Evolutionary conservation across 1,140 invertebrate genomes (phyloP).

Genomic region (Maniola jurtina): DNA sequence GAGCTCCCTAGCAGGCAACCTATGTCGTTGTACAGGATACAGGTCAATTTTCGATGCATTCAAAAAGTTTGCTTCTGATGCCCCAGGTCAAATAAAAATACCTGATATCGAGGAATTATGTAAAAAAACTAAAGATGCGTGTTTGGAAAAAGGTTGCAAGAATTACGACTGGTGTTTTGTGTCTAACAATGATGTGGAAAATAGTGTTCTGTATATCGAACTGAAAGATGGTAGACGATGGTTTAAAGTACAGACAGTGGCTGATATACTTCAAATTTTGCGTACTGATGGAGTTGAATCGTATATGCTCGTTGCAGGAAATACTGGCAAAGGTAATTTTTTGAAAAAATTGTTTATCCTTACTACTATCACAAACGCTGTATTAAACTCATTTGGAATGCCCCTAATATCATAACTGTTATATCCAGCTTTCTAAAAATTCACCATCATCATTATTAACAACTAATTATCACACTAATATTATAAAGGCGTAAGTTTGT

Average conservation of each 20-base stretch:
- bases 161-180: slow-evolving; percentile 58
- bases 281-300: slow-evolving; percentile 33
- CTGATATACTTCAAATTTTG: slow-evolving; percentile 47
- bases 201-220: slow-evolving; percentile 42
- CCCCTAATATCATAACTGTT: no score
- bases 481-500: no score
- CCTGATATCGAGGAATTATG: slow-evolving; percentile 61
- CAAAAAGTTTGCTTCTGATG: slow-evolving; percentile 81
- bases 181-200: slow-evolving; percentile 37
- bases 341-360: no score
- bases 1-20: slow-evolving; percentile 85
- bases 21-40: slow-evolving; percentile 91
- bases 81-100: slow-evolving; percentile 29
- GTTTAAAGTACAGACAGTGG: slow-evolving; percentile 45
- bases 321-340: slow-evolving; percentile 76
- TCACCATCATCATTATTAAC: no score
- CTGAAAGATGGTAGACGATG: slow-evolving; percentile 51
- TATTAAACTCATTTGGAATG: no score
- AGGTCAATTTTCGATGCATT: slow-evolving; percentile 88
- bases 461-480: no score
- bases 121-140: slow-evolving; percentile 49
- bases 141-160: slow-evolving; percentile 42
- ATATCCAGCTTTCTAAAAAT: not conserved
- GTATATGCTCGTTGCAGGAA: slow-evolving; percentile 79
- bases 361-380: no score